phyloP scores from a whole-genome alignment of 2,797 vertebrate species.

The Tauraco hartlaubi region DNA sequence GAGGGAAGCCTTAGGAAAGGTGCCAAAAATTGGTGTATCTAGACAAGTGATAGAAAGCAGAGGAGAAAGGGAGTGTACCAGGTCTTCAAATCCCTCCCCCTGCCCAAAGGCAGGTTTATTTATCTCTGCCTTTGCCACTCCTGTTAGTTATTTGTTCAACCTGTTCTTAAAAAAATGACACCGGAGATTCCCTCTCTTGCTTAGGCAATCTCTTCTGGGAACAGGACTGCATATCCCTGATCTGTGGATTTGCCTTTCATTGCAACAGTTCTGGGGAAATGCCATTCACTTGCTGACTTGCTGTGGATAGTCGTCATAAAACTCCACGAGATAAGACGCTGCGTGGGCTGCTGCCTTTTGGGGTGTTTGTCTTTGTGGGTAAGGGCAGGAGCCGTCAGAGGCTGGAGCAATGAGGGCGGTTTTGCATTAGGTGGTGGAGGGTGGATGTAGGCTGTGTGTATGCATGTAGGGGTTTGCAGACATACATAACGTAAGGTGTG shows the following conservation, averaged over 20 bases:
- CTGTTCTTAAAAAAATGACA: background rate
- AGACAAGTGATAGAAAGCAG: background rate
- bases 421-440: background rate
- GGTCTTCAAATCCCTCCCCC: background rate
- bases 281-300: background rate
- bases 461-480: background rate
- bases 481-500: rapidly evolving
- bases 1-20: background rate
- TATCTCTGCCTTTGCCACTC: background rate
- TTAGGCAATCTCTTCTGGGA: conserved; percentile 19
- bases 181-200: background rate
- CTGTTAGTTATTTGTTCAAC: background rate
- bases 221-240: background rate
- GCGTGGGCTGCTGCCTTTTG: background rate
- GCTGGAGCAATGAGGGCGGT: background rate
- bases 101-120: background rate
- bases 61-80: background rate
- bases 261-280: background rate
- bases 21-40: background rate
- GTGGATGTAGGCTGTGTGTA: too few relatives aligned
- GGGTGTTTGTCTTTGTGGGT: background rate
- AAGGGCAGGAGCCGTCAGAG: background rate
- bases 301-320: background rate
- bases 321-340: rapidly evolving
- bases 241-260: background rate